Evolutionary conservation across 2,888 invertebrate genomes (phyloP).

Genomic region (Orchestes rusci): DNA sequence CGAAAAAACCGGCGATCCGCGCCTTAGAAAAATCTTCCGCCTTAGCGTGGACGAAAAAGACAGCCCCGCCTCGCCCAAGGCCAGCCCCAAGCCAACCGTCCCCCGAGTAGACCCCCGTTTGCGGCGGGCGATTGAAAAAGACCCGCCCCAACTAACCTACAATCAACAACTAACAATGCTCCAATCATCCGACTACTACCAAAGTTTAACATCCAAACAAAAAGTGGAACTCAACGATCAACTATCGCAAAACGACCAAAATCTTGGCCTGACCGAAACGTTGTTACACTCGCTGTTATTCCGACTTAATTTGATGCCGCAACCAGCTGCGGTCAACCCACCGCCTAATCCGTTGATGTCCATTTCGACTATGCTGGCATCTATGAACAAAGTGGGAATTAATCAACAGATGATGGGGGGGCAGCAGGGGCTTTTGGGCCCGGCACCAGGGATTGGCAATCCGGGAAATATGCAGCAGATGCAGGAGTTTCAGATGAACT

Average conservation of each 20-base stretch:
- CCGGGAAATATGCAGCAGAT: too few species aligned
- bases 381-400: too few species aligned
- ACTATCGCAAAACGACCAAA: slow-evolving; percentile 51
- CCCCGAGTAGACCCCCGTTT: slow-evolving; percentile 35
- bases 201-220: slow-evolving; percentile 62
- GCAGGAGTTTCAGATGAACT: slow-evolving; percentile 41
- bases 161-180: slow-evolving; percentile 57
- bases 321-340: slow-evolving; percentile 13
- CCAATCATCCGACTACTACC: slow-evolving; percentile 64
- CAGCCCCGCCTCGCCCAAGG: slow-evolving; percentile 52
- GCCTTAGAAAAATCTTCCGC: slow-evolving; percentile 67
- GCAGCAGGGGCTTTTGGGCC: slow-evolving; percentile 49
- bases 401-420: slow-evolving; percentile 41
- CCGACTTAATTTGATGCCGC: slow-evolving; percentile 6
- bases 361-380: too few species aligned
- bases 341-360: slow-evolving; percentile 5
- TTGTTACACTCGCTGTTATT: slow-evolving; percentile 45
- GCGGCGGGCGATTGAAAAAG: slow-evolving; percentile 36
- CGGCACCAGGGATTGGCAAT: slow-evolving; percentile 45
- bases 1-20: slow-evolving; percentile 67
- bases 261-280: slow-evolving; percentile 47
- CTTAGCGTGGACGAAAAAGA: slow-evolving; percentile 54
- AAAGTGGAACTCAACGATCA: slow-evolving; percentile 66
- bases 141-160: slow-evolving; percentile 44
- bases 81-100: slow-evolving; percentile 41